Base-by-base conservation (phyloP, 2,113 vertebrate genomes). In the Aegotheles bennettii region DNA sequence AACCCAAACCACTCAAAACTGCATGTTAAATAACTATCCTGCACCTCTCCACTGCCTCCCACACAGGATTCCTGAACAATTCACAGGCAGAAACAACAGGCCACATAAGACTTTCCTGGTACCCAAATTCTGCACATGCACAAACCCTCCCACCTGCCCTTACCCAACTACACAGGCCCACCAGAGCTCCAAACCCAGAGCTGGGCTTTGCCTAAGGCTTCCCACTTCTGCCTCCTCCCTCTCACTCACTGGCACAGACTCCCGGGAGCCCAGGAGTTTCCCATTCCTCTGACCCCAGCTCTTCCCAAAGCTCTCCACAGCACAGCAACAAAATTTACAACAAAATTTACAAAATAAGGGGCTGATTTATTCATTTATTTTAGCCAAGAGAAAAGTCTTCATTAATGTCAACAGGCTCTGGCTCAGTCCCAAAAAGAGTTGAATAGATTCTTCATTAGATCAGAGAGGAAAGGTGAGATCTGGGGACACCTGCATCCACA, bases 401-500 rank as follows among this genome's bases (percentile, higher is more conserved):
- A 56, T 86, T 86, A 77, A 78, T 36, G 54, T 26, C 90, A 90
- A 51, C 75, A 74, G 79, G 68, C 84, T 83, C 57, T 90, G 87
- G 94, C 79, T 95, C 56, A 26, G 56, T 3, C 75, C 79, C 93
- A 86, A 20, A 43, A 82, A 42, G 42, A 83, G 64, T 0, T 67
- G 75, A 90, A 90, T 6, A 70, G 73, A 75, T 80, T 64, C 71
- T 67, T 78, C 88, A 60, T 4, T 26, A 60, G 90, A 86, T 84
- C 82, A 63, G 76, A 80, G 93, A 90, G 70, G 68, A 91, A 84
- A 89, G 93, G 93, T 90, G 82, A 64, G 50, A 90, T 90, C 0
- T 90, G 92, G 93, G 88, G 83, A 93, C 88, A 94, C 73, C 60
- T 84, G 68, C 89, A 93, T 54, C 85, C 79, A 53, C 76, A 47